Evolutionary conservation across 2,113 vertebrate genomes (phyloP).

Genomic region (Platanista minor): DNA sequence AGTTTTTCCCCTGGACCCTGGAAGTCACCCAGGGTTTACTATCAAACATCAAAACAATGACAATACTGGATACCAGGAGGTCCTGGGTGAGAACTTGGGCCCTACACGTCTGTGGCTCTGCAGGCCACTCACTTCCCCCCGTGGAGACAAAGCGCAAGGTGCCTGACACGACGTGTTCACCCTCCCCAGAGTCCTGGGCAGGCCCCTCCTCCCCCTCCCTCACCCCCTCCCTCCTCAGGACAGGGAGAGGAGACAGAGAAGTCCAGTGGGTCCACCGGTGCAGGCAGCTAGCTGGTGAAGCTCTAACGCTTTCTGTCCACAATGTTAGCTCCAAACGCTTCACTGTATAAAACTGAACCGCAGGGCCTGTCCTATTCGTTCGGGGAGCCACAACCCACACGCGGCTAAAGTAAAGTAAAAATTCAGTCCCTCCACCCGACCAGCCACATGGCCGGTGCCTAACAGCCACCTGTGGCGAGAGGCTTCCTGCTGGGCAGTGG

Average conservation of each 20-base stretch:
- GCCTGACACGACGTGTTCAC: accelerated
- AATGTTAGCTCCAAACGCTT: not conserved
- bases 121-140: not conserved
- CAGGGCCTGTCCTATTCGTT: accelerated
- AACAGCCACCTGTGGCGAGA: not conserved
- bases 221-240: not conserved
- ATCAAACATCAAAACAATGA: not conserved
- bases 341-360: not conserved
- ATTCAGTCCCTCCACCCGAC: not conserved
- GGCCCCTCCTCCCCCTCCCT: not conserved
- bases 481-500: not conserved
- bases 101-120: not conserved
- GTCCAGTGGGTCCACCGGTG: not conserved
- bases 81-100: not conserved
- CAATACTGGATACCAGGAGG: not conserved
- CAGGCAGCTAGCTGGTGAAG: not conserved
- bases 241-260: not conserved
- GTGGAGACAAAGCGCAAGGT: accelerated
- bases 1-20: not conserved
- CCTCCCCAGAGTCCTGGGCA: accelerated
- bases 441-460: no score
- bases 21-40: not conserved
- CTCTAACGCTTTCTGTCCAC: not conserved
- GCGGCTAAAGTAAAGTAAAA: not conserved
- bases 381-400: accelerated